Base-by-base conservation (phyloP, 35 echinoderm and acorn worm species). In the Hemicentrotus pulcherrimus region DNA sequence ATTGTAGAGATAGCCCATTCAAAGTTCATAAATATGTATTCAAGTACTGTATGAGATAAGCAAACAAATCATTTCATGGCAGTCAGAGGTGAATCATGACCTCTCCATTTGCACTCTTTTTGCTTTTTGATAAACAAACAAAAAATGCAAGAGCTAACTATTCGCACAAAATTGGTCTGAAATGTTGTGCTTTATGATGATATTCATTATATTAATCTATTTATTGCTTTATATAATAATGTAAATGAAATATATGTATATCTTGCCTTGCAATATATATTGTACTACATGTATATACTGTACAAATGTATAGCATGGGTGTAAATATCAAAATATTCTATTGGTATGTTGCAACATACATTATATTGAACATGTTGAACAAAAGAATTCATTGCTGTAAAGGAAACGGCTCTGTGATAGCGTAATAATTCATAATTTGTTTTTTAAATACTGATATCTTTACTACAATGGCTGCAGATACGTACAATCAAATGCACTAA, bases 181-280 rank as follows among this genome's bases (percentile, higher is more conserved):
- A 78, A n/a, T 22, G 50, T 78, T 28, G 24, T 78, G 65, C 65
- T 78, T 78, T 22, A n/a, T 8, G 28, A n/a, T 78, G 65, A 78
- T 78, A 78, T 28, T 8, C 7, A n/a, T 78, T 22, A 78, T n/a
- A 78, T 28, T 78, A 78, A 78, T 78, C 65, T 78, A 78, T 78
- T 78, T 78, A 78, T 78, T 78, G 65, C 65, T 78, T 78, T 78
- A 78, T n/a, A 78, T 78, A 78, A 78, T 78, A 78, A 78, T 78
- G 65, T 78, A 28, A 78, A n/a, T 78, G 65, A 78, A 78, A 78
- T 78, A 78, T 78, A 15, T 78, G 65, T 78, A 78, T 78, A 78
- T 78, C 65, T 78, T 78, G 65, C 65, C 22, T 78, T 78, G 65
- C 65, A 78, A 78, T 78, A 78, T 78, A 28, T 78, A 78, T 28